phyloP scores from a whole-genome alignment of 2,797 vertebrate genomes.

The Myotis pilosus region DNA sequence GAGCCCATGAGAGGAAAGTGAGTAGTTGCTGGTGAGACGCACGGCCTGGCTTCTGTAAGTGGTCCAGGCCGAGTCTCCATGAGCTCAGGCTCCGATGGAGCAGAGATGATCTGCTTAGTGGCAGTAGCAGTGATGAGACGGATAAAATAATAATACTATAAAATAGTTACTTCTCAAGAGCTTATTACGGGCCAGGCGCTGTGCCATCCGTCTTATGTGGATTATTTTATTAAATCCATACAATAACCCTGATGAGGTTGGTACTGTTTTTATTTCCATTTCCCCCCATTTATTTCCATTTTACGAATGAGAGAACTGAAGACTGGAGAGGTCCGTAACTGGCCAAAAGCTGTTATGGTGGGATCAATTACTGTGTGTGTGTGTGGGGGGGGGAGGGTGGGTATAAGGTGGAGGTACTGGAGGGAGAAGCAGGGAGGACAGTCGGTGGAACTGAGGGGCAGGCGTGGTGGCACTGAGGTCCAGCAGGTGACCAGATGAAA shows the following conservation, averaged over 20 bases:
- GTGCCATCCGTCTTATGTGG: neutral
- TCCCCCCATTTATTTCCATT: constrained; percentile 30
- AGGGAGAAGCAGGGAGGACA: neutral
- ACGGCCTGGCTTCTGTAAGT: neutral
- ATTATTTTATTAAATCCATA: constrained; percentile 3
- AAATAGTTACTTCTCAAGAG: neutral
- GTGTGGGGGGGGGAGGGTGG: neutral
- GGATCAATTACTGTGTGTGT: neutral
- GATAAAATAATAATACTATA: neutral
- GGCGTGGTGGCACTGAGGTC: neutral
- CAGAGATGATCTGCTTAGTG: neutral
- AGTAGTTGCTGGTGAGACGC: neutral
- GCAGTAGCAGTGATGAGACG: neutral
- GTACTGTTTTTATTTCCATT: constrained; percentile 25
- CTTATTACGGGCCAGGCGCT: neutral
- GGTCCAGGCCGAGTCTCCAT: neutral
- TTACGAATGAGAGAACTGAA: constrained; percentile 1
- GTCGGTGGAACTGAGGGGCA: neutral
- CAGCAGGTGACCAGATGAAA: neutral
- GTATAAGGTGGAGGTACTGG: neutral
- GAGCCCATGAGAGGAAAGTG: neutral
- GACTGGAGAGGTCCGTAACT: neutral
- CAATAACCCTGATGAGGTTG: neutral
- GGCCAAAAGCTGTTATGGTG: neutral
- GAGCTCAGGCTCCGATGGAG: neutral